These are phyloP conservation scores for Ectemnius continuus DNA, from an alignment of 2,888 invertebrate genomes.

Conservation along the genomic window DNA sequence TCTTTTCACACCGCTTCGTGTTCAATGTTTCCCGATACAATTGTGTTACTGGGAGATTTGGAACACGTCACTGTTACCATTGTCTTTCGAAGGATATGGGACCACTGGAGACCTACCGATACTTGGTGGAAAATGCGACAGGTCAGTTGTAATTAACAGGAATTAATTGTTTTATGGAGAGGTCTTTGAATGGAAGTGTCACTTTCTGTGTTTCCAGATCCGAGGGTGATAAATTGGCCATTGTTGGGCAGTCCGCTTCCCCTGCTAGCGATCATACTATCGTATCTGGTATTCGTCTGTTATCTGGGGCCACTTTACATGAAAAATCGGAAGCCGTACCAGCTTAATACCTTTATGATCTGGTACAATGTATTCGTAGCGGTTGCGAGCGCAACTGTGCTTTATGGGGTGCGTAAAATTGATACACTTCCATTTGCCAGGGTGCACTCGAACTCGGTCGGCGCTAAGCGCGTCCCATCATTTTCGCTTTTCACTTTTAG, in stretches of 20 bases:
- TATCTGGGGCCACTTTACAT: slow-evolving; percentile 70
- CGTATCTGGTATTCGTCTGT: slow-evolving; percentile 70
- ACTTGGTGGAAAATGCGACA: slow-evolving; percentile 71
- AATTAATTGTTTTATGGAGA: too few relatives aligned
- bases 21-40: too few relatives aligned
- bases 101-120: slow-evolving; percentile 69
- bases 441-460: too few relatives aligned
- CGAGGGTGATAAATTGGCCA: slow-evolving; percentile 73
- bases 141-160: slow-evolving; percentile 57
- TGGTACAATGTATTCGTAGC: slow-evolving; percentile 78
- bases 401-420: slow-evolving; percentile 83
- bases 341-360: slow-evolving; percentile 70
- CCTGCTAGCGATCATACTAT: slow-evolving; percentile 61
- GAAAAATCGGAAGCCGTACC: slow-evolving; percentile 68
- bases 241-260: slow-evolving; percentile 71
- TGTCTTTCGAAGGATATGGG: slow-evolving; percentile 45
- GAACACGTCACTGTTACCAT: background rate
- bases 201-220: slow-evolving; percentile 62
- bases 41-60: background rate
- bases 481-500: slow-evolving; percentile 73
- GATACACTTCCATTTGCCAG: too few relatives aligned
- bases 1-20: too few relatives aligned
- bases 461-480: background rate
- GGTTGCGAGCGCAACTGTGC: slow-evolving; percentile 82
- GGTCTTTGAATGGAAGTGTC: background rate